Base-by-base conservation (phyloP, 2,797 vertebrate genomes). In the Bucorvus abyssinicus region DNA sequence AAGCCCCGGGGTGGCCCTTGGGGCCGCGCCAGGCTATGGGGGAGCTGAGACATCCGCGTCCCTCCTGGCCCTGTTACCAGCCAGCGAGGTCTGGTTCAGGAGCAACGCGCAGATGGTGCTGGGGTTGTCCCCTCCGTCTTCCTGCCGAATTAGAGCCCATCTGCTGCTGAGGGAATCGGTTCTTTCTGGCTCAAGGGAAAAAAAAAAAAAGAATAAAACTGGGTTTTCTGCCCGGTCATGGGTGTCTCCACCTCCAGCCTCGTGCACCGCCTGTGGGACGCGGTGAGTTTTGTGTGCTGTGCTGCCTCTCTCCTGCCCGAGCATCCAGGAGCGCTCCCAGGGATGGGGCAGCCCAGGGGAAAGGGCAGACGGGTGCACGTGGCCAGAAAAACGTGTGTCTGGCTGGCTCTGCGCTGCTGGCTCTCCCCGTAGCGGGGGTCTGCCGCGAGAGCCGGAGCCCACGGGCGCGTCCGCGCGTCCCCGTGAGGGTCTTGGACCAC, bases 251-350 rank as follows among this genome's bases (percentile, higher is more conserved):
- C 19, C 60, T 38, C 67, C 73, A 42, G 34, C 59, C n/a, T 38
- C 1, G 1, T 18, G 24, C 17, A 38, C 32, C 2, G 1, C 1
- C 2, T 13, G 53, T n/a, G 23, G 26, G 14, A 49, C 19, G 2
- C 0, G 1, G n/a, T 16, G 27, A 1, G 0, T 59, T 52, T 76
- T 21, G 45, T 3, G 1, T 22, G 12, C 61, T 0, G 44, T 0
- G 44, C 44, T 32, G 57, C 70, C 45, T 70, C 34, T 59, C 26
- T 76, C 10, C 38, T 60, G 64, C 53, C 27, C 12, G 2, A 10
- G 65, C 57, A 45, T 27, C 26, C 21, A 29, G 47, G 73, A n/a
- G 23, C 2, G 40, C 12, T 40, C 56, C 71, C 45, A 32, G 52
- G 22, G 17, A 7, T 0, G 3, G 60, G 40, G 23, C 11, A 77